phyloP scores from a whole-genome alignment of 2,113 vertebrate species.

The Notothenia coriiceps region DNA sequence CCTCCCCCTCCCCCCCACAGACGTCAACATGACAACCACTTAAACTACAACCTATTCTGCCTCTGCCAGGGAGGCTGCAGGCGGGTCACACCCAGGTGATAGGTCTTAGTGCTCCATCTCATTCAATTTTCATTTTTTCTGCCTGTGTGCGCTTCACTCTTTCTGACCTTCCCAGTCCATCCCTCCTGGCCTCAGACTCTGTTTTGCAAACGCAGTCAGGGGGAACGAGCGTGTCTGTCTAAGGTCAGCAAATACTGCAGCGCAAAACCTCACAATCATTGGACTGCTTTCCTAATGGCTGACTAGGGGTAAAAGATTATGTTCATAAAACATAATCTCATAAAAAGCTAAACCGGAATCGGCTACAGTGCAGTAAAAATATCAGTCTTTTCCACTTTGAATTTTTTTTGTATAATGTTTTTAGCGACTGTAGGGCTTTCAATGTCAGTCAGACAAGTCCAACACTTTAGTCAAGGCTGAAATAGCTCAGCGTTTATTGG shows the following conservation, averaged over 20 bases:
- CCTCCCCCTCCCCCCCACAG: constrained; percentile 12
- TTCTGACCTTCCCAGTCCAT: constrained; percentile 69
- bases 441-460: too few relatives aligned
- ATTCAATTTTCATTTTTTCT: constrained; percentile 74
- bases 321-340: not conserved
- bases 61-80: constrained; percentile 38
- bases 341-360: too few relatives aligned
- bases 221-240: constrained; percentile 17
- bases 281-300: constrained; percentile 19
- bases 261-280: constrained; percentile 18
- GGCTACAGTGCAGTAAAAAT: not conserved
- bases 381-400: not conserved
- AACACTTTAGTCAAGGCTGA: not conserved
- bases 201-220: constrained; percentile 46
- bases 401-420: not conserved
- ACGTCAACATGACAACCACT: constrained; percentile 62
- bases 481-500: not conserved
- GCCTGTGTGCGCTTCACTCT: constrained; percentile 69
- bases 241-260: constrained; percentile 34
- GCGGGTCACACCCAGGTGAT: constrained; percentile 68
- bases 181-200: constrained; percentile 40
- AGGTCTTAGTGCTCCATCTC: constrained; percentile 59
- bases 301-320: not conserved
- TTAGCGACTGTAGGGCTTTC: not conserved
- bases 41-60: constrained; percentile 65